A percentile compares a stretch with the other conserved stretches of the same genome.
These are phyloP conservation scores for Hypotaenidia philippensis DNA, from an alignment of 2,797 vertebrate genomes.

Conservation along the genomic window DNA sequence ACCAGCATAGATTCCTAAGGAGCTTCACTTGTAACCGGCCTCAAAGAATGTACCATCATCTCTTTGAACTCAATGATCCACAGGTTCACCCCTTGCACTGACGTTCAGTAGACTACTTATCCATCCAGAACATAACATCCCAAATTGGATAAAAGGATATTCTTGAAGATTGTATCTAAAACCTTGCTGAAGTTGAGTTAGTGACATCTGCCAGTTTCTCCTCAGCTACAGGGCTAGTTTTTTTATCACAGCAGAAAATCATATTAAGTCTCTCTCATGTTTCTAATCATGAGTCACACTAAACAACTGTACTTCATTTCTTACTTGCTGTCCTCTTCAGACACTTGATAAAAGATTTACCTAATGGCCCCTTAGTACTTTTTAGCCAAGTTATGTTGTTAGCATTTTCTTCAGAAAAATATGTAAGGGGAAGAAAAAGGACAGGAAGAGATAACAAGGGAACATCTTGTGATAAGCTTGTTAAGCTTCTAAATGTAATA, in stretches of 20 bases:
- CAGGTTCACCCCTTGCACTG: not conserved
- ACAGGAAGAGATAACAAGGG: conserved; percentile 9
- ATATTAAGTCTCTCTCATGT: not conserved
- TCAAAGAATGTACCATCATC: rapidly evolving
- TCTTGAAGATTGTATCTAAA: not conserved
- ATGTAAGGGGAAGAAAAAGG: not conserved
- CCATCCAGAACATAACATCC: not conserved
- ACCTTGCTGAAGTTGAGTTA: not conserved
- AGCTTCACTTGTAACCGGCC: rapidly evolving
- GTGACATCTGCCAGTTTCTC: not conserved
- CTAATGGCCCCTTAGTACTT: not conserved
- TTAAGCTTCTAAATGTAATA: conserved; percentile 40
- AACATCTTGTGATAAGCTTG: conserved; percentile 24
- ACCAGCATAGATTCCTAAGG: not conserved
- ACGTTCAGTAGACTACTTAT: not conserved
- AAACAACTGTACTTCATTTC: not conserved
- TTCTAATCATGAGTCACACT: not conserved
- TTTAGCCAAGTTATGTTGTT: not conserved
- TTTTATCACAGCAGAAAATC: not conserved
- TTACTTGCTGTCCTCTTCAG: not conserved
- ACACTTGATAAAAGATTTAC: not conserved
- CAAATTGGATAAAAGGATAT: not conserved
- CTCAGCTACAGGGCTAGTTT: not conserved
- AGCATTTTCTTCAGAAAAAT: conserved; percentile 5
- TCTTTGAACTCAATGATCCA: not conserved